These are phyloP conservation scores for Oligia fasciuncula DNA, from an alignment of 2,888 invertebrate genomes.

Conservation along the genomic window DNA sequence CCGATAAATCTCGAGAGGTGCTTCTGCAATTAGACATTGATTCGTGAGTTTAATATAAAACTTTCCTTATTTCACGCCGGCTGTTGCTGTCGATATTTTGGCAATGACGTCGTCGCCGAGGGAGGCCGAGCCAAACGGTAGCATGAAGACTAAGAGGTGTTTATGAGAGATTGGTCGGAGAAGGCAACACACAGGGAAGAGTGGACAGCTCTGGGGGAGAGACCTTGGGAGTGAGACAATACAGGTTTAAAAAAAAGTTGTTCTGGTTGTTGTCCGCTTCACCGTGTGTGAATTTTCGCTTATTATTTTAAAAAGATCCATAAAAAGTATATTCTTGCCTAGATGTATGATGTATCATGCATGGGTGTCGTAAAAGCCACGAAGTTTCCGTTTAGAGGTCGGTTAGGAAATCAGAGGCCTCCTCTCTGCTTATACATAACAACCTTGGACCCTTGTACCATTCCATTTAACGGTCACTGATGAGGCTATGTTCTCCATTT, in stretches of 20 bases:
- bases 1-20: conserved; percentile 22
- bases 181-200: not conserved
- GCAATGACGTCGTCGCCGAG: not conserved
- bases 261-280: not conserved
- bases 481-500: not conserved
- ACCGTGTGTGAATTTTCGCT: too few relatives aligned
- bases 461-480: not conserved
- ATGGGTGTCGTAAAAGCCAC: not conserved
- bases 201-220: not conserved
- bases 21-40: conserved; percentile 24
- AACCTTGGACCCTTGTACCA: not conserved
- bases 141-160: not conserved
- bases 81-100: not conserved
- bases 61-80: too few relatives aligned
- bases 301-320: not conserved
- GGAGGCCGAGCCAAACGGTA: not conserved
- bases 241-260: too few relatives aligned
- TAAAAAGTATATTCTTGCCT: not conserved
- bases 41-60: conserved; percentile 19
- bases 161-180: not conserved
- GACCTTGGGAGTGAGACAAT: not conserved
- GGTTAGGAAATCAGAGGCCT: too few relatives aligned
- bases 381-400: not conserved
- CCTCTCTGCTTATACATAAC: not conserved
- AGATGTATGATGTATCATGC: not conserved